Evolutionary conservation across 2,888 invertebrate species (phyloP).

Genomic region (Tridacna crocea): DNA sequence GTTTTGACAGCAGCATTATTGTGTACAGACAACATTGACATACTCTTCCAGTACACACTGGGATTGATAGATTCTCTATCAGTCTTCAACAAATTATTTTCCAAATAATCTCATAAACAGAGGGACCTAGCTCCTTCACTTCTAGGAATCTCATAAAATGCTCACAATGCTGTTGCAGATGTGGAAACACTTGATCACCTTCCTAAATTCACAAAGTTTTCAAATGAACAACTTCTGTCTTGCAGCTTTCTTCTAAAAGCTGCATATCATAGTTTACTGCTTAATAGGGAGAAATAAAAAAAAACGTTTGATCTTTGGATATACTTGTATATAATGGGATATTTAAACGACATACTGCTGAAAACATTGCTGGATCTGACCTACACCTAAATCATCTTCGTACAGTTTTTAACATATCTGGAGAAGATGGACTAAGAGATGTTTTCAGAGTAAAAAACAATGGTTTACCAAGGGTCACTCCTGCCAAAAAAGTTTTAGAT

Average conservation of each 20-base stretch:
- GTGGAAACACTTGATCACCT: background rate
- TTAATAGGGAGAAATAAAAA: background rate
- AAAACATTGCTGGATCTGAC: background rate
- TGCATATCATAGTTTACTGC: background rate
- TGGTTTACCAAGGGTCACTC: background rate
- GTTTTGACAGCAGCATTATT: background rate
- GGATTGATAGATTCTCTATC: background rate
- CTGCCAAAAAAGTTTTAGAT: background rate
- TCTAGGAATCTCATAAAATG: background rate
- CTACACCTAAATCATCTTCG: background rate
- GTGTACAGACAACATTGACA: background rate
- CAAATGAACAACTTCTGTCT: background rate
- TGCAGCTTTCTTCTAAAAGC: background rate
- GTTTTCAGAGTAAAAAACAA: background rate
- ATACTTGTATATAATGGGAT: background rate
- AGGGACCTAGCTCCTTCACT: background rate
- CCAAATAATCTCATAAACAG: background rate
- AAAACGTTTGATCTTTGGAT: background rate
- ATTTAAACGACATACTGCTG: background rate
- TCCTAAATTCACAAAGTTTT: background rate
- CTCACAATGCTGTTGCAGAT: background rate
- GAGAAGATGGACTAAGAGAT: background rate
- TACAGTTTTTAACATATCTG: background rate
- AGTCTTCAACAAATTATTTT: background rate
- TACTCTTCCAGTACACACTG: background rate